These are phyloP conservation scores for Caenorhabditis sinica DNA, from an alignment of 2,888 invertebrate genomes.

Conservation along the genomic window DNA sequence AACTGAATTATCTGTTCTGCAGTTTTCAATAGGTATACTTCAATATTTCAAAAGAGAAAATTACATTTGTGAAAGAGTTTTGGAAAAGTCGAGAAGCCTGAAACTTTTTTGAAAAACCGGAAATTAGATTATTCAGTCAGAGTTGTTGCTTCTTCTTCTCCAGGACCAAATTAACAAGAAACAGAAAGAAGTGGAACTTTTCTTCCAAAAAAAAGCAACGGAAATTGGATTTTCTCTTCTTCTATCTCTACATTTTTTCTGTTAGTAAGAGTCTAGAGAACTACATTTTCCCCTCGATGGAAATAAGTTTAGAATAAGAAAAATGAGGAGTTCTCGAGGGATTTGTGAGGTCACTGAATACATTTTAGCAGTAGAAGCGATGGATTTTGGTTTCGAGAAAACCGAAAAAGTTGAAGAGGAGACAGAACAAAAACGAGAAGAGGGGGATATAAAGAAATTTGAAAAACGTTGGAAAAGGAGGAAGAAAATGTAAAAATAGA, in stretches of 20 bases:
- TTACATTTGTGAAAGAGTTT: neutral
- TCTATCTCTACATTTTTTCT: neutral
- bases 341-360: slow-evolving; percentile 57
- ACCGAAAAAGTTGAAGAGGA: slow-evolving; percentile 11
- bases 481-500: slow-evolving; percentile 32
- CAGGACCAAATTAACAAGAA: slow-evolving; percentile 27
- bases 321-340: slow-evolving; percentile 31
- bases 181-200: slow-evolving; percentile 30
- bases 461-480: neutral
- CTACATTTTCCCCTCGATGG: slow-evolving; percentile 40
- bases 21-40: neutral
- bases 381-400: slow-evolving; percentile 38
- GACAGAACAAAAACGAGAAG: neutral
- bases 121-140: slow-evolving; percentile 33
- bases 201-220: slow-evolving; percentile 19
- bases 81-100: neutral
- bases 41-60: neutral
- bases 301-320: slow-evolving; percentile 34
- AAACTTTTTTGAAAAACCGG: slow-evolving; percentile 3
- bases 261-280: slow-evolving; percentile 9
- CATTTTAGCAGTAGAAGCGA: slow-evolving; percentile 32
- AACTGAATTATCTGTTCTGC: too few relatives aligned
- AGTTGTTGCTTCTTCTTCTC: neutral
- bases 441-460: slow-evolving; percentile 12
- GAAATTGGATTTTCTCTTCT: slow-evolving; percentile 40